Conservation (phyloP, 2,113 vertebrate genomes). For the Melanerpes aurifrons region DNA sequence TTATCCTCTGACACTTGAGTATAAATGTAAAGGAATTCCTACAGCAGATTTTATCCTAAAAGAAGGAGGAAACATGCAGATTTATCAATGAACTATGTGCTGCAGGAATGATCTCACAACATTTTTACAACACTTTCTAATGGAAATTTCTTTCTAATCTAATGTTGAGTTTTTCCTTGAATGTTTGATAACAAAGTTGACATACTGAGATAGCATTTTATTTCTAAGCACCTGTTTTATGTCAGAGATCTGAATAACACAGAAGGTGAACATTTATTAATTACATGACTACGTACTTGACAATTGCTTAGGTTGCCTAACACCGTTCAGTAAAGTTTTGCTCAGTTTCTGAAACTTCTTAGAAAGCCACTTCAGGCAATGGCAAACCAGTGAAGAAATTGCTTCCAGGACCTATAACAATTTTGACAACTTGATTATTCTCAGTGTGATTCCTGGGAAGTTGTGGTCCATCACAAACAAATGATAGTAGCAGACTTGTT, state of each 20-base stretch:
- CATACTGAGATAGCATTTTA: background rate
- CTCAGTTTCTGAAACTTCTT: background rate
- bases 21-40: background rate
- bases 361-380: background rate
- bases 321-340: background rate
- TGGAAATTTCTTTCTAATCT: background rate
- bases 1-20: background rate
- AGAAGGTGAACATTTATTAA: background rate
- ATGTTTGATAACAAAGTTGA: background rate
- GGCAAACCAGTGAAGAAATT: background rate
- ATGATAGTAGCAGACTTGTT: background rate
- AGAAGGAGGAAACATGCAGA: background rate
- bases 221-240: background rate
- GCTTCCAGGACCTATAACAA: background rate
- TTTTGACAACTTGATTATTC: background rate
- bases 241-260: background rate
- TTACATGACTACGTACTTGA: background rate
- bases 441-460: background rate
- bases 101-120: background rate
- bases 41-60: background rate
- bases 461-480: background rate
- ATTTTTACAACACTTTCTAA: background rate
- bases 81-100: background rate
- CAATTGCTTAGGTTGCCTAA: background rate
- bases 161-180: background rate